Base-by-base conservation (phyloP, 2,888 invertebrate species). In the Ariolimax columbianus region DNA sequence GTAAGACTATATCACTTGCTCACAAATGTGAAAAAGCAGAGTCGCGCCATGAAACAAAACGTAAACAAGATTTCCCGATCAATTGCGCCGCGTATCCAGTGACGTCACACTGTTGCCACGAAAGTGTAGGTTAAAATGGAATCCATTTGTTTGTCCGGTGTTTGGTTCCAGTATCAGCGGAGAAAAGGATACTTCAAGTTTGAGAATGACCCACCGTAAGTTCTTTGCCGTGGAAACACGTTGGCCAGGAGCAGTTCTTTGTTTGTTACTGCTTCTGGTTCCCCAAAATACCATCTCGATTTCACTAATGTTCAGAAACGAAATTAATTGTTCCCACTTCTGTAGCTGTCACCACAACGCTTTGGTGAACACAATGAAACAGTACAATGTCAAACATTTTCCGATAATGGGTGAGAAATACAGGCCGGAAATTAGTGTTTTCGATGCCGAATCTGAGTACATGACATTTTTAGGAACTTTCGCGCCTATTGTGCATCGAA, bases 251-350 rank as follows among this genome's bases (percentile, higher is more conserved):
- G n/a, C 51, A n/a, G 59, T 75, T 73, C 40, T 73, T 72, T 40
- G 38, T n/a, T 19, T 75, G 26, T 59, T 82, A 26, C 14, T 63
- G 59, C n/a, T 30, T 6, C 14, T 63, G 11, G 6, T 75, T n/a
- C 59, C 51, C 4, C 77, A 59, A n/a, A 14, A 33, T 47, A 36
- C 47, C 33, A 19, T 75, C 33, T 75, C 75, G 23, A 51, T 33
- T 33, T 33, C 75, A 9, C 19, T 70, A 11, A 11, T 82, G 23
- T 82, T 47, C 77, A 77, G n/a, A 59, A 6, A 6, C 3, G 72
- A 59, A 23, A 55, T 85, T 70, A 85, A 85, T 63, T 85, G 85
- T 40, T 85, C 85, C 4, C 43, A 66, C 2, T 43, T 59, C 26
- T 85, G 85, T 36, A 43, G 19, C 11, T 85, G 85, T 66, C 23